phyloP scores from a whole-genome alignment of 2,797 vertebrate species.

The Scomberomorus guttatus region DNA sequence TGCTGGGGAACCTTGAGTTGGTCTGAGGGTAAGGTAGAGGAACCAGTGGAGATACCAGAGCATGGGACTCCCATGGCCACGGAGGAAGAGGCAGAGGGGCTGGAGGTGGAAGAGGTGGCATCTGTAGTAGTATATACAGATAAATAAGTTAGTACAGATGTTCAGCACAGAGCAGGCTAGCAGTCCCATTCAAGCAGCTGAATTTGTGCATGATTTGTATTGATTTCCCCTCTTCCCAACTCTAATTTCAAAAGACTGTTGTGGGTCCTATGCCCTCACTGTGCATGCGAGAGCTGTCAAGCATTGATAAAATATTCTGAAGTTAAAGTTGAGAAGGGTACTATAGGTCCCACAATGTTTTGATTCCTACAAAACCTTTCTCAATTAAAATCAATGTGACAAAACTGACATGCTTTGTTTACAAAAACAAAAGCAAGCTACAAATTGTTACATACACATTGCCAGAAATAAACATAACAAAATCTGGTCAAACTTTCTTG shows the following conservation, averaged over 20 bases:
- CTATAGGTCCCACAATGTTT: conserved; percentile 79
- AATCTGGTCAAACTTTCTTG: conserved; percentile 81
- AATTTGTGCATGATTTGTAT: conserved; percentile 91
- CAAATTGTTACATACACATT: conserved; percentile 85
- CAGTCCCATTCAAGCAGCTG: conserved; percentile 97
- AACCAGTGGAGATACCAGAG: conserved; percentile 93
- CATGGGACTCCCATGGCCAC: conserved; percentile 95
- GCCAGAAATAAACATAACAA: conserved; percentile 82
- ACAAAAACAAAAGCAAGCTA: conserved; percentile 88
- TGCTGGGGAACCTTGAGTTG: conserved; percentile 96
- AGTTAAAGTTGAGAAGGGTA: conserved; percentile 88
- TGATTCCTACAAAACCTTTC: conserved; percentile 79
- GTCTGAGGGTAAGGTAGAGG: conserved; percentile 95
- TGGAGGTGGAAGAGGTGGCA: conserved; percentile 93
- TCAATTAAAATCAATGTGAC: conserved; percentile 82
- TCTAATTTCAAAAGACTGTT: conserved; percentile 81
- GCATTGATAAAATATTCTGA: conserved; percentile 80
- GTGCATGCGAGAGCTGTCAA: conserved; percentile 84
- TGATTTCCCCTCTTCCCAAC: conserved; percentile 85
- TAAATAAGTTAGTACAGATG: conserved; percentile 89
- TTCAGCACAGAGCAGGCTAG: conserved; percentile 92
- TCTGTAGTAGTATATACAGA: conserved; percentile 97
- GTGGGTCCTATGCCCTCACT: conserved; percentile 81
- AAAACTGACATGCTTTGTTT: conserved; percentile 87
- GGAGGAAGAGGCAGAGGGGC: conserved; percentile 94